phyloP scores from a whole-genome alignment of 2,888 invertebrate species.

The Myopa tessellatipennis region DNA sequence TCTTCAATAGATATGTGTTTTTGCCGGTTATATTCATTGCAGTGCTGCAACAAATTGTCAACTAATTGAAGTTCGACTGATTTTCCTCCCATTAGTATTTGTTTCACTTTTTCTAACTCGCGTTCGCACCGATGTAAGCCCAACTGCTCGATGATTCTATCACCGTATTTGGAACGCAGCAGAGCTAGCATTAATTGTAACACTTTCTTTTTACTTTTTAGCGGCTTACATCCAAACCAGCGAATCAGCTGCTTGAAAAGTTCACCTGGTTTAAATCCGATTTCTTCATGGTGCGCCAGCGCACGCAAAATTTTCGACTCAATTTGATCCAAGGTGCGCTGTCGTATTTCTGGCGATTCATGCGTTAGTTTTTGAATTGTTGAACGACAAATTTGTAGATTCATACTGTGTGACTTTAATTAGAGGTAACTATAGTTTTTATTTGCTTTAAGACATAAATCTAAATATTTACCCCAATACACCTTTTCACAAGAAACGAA shows the following conservation, averaged over 20 bases:
- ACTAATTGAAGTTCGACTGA: conserved; percentile 46
- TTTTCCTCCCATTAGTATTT: conserved; percentile 48
- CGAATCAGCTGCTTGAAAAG: conserved; percentile 64
- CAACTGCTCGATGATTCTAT: conserved; percentile 53
- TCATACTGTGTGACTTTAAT: neutral
- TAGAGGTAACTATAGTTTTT: too few species aligned
- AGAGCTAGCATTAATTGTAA: conserved; percentile 59
- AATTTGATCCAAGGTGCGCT: conserved; percentile 61
- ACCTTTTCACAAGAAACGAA: too few species aligned
- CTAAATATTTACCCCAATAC: too few species aligned
- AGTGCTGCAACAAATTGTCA: conserved; percentile 50
- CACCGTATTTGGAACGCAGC: conserved; percentile 56
- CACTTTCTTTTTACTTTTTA: conserved; percentile 52
- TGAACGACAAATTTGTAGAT: conserved; percentile 50
- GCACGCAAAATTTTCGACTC: conserved; percentile 59
- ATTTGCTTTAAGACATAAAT: too few species aligned
- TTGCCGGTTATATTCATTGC: conserved; percentile 40
- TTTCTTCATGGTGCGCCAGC: conserved; percentile 54
- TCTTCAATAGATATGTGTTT: conserved; percentile 35
- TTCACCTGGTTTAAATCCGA: conserved; percentile 58
- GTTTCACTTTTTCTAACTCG: conserved; percentile 60
- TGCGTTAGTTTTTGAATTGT: conserved; percentile 60
- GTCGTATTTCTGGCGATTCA: conserved; percentile 61
- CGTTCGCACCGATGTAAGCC: conserved; percentile 53
- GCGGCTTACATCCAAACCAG: conserved; percentile 62